A percentile compares a stretch with the other conserved stretches of the same genome.
Conservation (phyloP, 2,113 vertebrate genomes). For the Himantopus leucocephalus region DNA sequence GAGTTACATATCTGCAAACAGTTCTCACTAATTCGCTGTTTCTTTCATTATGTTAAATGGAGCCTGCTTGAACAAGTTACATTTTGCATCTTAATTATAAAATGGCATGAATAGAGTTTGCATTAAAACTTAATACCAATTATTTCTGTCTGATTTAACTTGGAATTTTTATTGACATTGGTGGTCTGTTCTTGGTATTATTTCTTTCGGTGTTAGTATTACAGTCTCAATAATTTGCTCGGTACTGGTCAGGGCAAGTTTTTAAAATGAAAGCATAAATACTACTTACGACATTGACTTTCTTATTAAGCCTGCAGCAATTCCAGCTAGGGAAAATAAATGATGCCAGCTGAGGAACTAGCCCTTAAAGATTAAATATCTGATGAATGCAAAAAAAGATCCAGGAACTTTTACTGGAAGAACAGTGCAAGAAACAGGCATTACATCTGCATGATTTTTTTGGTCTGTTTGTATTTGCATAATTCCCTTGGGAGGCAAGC, state of each 20-base stretch:
- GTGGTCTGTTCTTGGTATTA: conserved; percentile 31
- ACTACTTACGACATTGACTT: neutral
- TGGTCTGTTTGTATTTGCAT: neutral
- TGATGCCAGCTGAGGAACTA: neutral
- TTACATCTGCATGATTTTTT: neutral
- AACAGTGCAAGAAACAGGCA: neutral
- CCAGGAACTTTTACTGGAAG: neutral
- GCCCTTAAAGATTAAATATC: neutral
- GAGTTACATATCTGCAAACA: neutral
- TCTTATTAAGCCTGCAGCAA: neutral
- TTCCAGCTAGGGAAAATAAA: neutral
- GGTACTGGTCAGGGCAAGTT: conserved; percentile 63
- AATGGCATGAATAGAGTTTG: conserved; percentile 49
- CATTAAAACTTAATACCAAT: conserved; percentile 66
- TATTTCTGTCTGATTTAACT: conserved; percentile 71
- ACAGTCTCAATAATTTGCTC: conserved; percentile 44
- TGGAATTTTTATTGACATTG: conserved; percentile 55
- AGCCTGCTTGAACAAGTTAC: conserved; percentile 58
- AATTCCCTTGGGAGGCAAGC: neutral
- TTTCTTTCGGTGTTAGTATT: conserved; percentile 50
- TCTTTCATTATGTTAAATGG: conserved; percentile 5
- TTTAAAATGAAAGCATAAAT: conserved; percentile 19
- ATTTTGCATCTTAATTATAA: conserved; percentile 59
- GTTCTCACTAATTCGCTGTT: neutral
- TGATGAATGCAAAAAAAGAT: neutral